phyloP scores from a whole-genome alignment of 2,888 invertebrate genomes.

The Microplitis deprimator region DNA sequence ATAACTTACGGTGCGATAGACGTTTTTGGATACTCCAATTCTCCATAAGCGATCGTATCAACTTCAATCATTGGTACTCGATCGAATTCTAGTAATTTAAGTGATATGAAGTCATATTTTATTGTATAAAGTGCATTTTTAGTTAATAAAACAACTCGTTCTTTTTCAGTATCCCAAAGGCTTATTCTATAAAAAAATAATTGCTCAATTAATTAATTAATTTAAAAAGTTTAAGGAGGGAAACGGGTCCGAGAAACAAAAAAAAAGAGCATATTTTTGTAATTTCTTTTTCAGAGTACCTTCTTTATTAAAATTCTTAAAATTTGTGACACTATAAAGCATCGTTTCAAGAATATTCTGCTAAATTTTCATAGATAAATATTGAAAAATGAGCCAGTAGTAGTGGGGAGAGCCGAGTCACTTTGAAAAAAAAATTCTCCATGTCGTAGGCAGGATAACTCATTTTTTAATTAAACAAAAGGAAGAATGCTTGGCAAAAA shows the following conservation, averaged over 20 bases:
- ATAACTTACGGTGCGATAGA: conserved; percentile 88
- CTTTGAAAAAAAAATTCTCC: too few relatives aligned
- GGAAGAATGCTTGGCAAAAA: too few relatives aligned
- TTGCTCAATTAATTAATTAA: not conserved
- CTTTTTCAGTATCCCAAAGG: conserved; percentile 90
- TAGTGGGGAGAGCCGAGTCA: too few relatives aligned
- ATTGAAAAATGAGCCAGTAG: too few relatives aligned
- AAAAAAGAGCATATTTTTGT: not conserved
- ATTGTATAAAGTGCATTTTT: conserved; percentile 81
- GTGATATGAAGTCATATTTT: conserved; percentile 89
- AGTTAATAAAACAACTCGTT: conserved; percentile 83
- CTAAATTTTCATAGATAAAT: too few relatives aligned
- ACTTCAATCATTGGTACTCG: conserved; percentile 80
- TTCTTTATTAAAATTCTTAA: too few relatives aligned
- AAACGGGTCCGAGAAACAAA: not conserved
- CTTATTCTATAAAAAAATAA: conserved; percentile 78
- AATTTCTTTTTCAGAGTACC: not conserved
- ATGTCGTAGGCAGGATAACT: too few relatives aligned
- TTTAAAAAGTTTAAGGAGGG: not conserved
- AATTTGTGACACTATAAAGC: too few relatives aligned
- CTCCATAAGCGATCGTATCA: conserved; percentile 82
- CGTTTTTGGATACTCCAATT: conserved; percentile 84
- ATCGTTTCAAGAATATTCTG: too few relatives aligned
- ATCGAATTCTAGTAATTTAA: conserved; percentile 81
- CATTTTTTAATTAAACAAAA: too few relatives aligned